Evolutionary conservation across 2,113 vertebrate species (phyloP), one percentile per base, ranked within the genome.

Genomic region (Suncus etruscus): DNA sequence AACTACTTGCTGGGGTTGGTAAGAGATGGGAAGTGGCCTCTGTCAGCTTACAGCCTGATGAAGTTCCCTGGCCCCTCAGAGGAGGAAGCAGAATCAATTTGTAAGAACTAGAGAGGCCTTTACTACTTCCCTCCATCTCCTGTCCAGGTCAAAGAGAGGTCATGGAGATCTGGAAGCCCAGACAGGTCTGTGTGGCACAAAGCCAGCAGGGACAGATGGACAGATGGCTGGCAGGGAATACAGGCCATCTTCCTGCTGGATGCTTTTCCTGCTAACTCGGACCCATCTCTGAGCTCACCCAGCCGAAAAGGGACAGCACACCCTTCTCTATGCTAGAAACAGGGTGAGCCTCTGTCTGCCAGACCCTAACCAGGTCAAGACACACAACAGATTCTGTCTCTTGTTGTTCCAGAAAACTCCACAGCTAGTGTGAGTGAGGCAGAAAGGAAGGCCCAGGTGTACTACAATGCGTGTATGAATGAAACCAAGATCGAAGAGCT

Each of bases 401-500:
- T 69, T 8, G 0, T 94, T 50, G 16, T 93, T 9, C 1, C 96
- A 99, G 99, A 99, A 95, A 99, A 99, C 95, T 97, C 97, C 51
- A 99, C 98, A 0, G 98, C 98, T 96, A 98, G 98, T 0, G 97
- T 96, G 76, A 99, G 98, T 0, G 97, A 98, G 81, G 99, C 99
- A 0, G 99, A 99, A 88, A 97, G 97, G 88, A 99, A 99, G 94
- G 98, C 99, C 3, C 99, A 99, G 95, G 97, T 97, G 4, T 99
- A 99, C 90, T 99, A 99, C 97, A 98, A 98, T 84, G 98, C 99
- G 18, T 99, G 99, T 92, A 99, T 99, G 99, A 99, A 99, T 0
- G 99, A 99, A 94, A 97, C 96, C 94, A 99, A 98, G 95, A 99
- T 99, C 0, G 98, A 99, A 95, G 98, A 98, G 75, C 98, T 99